Evolutionary conservation across 1,140 invertebrate genomes (phyloP).

Genomic region (Saccostrea echinata): DNA sequence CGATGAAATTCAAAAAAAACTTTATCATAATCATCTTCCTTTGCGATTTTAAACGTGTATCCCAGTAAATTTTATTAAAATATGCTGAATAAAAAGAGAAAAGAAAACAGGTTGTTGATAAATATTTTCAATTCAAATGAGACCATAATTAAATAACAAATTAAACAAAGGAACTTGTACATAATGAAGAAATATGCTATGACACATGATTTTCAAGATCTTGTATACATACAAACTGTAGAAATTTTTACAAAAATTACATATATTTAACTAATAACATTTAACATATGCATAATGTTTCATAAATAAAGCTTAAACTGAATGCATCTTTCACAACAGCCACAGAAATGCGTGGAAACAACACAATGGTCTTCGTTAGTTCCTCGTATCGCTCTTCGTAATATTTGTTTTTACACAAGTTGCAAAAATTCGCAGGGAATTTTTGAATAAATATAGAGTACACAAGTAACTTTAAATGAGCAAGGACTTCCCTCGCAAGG

Average conservation of each 20-base stretch:
- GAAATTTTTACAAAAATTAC: conserved; percentile 35
- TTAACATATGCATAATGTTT: conserved; percentile 32
- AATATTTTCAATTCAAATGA: conserved; percentile 20
- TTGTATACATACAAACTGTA: conserved; percentile 31
- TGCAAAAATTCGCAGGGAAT: background rate
- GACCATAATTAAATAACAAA: background rate
- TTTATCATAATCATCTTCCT: no score
- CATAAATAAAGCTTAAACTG: background rate
- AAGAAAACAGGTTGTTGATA: background rate
- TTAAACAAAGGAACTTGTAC: background rate
- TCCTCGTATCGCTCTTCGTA: background rate
- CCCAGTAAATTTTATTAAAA: background rate
- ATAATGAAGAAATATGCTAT: conserved; percentile 16
- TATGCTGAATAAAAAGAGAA: background rate
- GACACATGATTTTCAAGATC: background rate
- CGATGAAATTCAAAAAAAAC: no score
- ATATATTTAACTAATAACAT: conserved; percentile 27
- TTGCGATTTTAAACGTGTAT: background rate
- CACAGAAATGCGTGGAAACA: background rate
- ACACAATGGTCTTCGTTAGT: background rate
- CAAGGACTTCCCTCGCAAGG: no score
- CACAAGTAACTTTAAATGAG: background rate
- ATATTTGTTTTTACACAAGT: background rate
- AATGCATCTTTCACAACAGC: background rate
- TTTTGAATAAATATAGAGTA: background rate